A percentile compares a stretch with the other conserved stretches of the same genome.
Evolutionary conservation across 2,797 vertebrate genomes (phyloP).

Genomic region (Scleropages formosus): DNA sequence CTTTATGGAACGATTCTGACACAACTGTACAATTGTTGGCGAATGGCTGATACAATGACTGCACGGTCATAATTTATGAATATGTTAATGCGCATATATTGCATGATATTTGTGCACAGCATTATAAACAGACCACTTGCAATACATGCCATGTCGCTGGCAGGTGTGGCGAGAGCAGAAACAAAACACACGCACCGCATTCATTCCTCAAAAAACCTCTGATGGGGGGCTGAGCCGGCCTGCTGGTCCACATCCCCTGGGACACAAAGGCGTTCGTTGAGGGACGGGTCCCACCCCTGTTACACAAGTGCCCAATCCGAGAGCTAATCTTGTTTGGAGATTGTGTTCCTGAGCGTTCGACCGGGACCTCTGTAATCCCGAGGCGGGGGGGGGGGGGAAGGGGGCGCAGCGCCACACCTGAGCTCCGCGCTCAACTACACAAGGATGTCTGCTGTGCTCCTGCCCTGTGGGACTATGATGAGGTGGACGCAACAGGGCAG

Average conservation of each 20-base stretch:
- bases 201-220: background rate
- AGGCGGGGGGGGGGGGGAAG: too few relatives aligned
- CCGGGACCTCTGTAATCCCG: too few relatives aligned
- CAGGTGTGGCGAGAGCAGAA: constrained; percentile 10
- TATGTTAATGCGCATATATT: too few relatives aligned
- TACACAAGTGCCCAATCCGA: background rate
- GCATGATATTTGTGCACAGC: too few relatives aligned
- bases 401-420: background rate
- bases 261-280: background rate
- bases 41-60: too few relatives aligned
- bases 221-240: background rate
- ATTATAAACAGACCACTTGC: background rate
- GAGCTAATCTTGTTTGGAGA: background rate
- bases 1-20: too few relatives aligned
- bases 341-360: too few relatives aligned
- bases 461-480: too few relatives aligned
- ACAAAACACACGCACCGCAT: constrained; percentile 14
- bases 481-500: too few relatives aligned
- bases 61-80: too few relatives aligned
- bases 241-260: background rate
- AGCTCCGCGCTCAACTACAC: background rate
- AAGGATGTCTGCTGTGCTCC: constrained; percentile 4
- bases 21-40: too few relatives aligned
- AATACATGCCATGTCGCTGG: constrained; percentile 12
- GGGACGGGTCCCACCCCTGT: background rate